These are phyloP conservation scores for Andrena bicolor DNA, from an alignment of 2,888 invertebrate species.

Conservation along the genomic window DNA sequence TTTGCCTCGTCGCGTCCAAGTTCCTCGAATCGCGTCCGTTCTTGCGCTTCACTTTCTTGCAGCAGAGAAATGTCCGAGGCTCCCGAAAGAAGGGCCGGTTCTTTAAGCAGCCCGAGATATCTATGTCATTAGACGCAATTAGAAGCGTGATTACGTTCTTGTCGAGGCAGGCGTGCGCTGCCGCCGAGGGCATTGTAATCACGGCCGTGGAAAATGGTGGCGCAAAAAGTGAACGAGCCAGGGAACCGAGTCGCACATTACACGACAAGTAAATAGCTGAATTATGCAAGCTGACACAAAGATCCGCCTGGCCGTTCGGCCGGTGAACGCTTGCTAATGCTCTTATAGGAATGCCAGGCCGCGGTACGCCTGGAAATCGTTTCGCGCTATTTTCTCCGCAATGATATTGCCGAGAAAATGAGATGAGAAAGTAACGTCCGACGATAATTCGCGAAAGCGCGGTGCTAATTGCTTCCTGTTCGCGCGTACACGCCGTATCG, in stretches of 20 bases:
- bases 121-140: conserved; percentile 35
- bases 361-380: conserved; percentile 63
- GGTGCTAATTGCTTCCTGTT: conserved; percentile 73
- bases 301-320: conserved; percentile 31
- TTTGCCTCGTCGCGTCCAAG: not conserved
- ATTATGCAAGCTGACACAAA: conserved; percentile 61
- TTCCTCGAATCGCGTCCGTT: not conserved
- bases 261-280: conserved; percentile 48
- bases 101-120: not conserved
- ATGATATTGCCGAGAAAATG: conserved; percentile 72
- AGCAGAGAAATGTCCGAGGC: conserved; percentile 2
- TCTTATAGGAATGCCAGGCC: conserved; percentile 53
- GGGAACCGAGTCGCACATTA: conserved; percentile 27
- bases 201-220: conserved; percentile 33
- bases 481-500: conserved; percentile 61
- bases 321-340: conserved; percentile 56
- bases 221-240: conserved; percentile 11
- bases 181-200: conserved; percentile 23
- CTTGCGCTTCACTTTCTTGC: not conserved
- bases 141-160: conserved; percentile 43
- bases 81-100: not conserved
- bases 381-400: conserved; percentile 73
- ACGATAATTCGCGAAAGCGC: conserved; percentile 73
- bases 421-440: conserved; percentile 71
- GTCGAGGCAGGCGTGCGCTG: not conserved